phyloP scores from a whole-genome alignment of 2,888 invertebrate species.

The Mythimna ferrago region DNA sequence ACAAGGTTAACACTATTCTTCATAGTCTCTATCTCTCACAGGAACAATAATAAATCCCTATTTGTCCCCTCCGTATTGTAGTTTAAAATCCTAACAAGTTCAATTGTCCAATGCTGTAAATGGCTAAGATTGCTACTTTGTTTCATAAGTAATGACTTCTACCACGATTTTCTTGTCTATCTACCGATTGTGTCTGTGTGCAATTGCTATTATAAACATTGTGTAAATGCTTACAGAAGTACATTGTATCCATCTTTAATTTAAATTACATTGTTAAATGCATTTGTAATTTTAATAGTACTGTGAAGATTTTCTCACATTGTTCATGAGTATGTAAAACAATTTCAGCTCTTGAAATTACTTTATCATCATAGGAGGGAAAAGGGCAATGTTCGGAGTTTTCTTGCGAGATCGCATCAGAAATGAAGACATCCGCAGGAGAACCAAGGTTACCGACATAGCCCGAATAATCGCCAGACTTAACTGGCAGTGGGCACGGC shows the following conservation, averaged over 20 bases:
- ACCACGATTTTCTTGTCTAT: conserved; percentile 29
- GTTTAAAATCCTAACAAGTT: not conserved
- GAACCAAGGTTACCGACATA: too few relatives aligned
- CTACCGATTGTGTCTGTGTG: conserved; percentile 6
- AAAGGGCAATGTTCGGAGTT: too few relatives aligned
- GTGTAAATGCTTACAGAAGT: conserved; percentile 7
- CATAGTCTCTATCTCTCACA: not conserved
- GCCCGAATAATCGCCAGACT: too few relatives aligned
- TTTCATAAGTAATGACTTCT: not conserved
- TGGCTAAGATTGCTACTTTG: not conserved
- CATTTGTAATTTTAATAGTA: not conserved
- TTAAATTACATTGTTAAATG: not conserved
- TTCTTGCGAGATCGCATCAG: too few relatives aligned
- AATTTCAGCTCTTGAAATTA: not conserved
- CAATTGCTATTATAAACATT: conserved; percentile 10
- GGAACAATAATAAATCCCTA: not conserved
- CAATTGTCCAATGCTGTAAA: not conserved
- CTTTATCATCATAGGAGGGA: not conserved
- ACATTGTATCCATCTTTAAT: conserved; percentile 19
- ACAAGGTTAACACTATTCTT: not conserved
- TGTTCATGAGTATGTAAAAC: not conserved
- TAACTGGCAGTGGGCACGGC: too few relatives aligned
- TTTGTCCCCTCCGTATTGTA: not conserved
- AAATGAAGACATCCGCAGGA: too few relatives aligned
- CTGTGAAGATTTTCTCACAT: not conserved